Evolutionary conservation across 2,113 vertebrate genomes (phyloP), one percentile per base, ranked within the genome.

Genomic region (Probosciger aterrimus): DNA sequence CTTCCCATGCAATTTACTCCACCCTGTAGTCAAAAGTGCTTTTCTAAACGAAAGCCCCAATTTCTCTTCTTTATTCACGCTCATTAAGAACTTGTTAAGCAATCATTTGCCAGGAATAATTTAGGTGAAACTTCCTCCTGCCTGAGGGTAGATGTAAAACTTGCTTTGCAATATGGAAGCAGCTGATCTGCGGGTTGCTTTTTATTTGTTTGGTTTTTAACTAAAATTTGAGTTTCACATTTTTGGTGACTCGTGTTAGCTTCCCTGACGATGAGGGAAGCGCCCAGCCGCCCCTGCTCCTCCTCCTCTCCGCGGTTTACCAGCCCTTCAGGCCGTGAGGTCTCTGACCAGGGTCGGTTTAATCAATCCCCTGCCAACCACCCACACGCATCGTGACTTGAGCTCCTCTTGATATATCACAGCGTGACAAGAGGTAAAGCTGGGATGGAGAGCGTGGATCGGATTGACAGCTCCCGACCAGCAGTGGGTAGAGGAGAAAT

Each of bases 331-430:
- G 43, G 55, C 41, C 3, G 6, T 4, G 25, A 18, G 46, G 33
- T 10, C 18, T 15, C 11, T 4, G 4, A 13, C 3, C 5, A 0
- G 31, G 15, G 7, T 22, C 4, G n/a, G 19, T 63, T 27, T 57
- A 30, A 27, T 4, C 4, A 5, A 23, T 11, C 3, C 35, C 10
- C 57, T 10, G 4, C 37, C 22, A 6, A 10, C 20, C 49, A 17
- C 49, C 44, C 24, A 14, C 44, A 20, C 11, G 9, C 47, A 55
- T 2, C 44, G 37, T 11, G 46, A 43, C 47, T 44, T 10, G 30
- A 8, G 13, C 76, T 60, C 52, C 23, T 5, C 44, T n/a, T 4
- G 22, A 7, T 10, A 0, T 1, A 16, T 4, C 60, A 1, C 44
- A 8, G 49, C 31, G 33, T 5, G 49, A 24, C 35, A 4, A 2